Percentiles rank a stretch among this genome's conserved stretches.
These are phyloP conservation scores for Synanthedon andrenaeformis DNA, from an alignment of 2,888 invertebrate genomes.

Conservation along the genomic window DNA sequence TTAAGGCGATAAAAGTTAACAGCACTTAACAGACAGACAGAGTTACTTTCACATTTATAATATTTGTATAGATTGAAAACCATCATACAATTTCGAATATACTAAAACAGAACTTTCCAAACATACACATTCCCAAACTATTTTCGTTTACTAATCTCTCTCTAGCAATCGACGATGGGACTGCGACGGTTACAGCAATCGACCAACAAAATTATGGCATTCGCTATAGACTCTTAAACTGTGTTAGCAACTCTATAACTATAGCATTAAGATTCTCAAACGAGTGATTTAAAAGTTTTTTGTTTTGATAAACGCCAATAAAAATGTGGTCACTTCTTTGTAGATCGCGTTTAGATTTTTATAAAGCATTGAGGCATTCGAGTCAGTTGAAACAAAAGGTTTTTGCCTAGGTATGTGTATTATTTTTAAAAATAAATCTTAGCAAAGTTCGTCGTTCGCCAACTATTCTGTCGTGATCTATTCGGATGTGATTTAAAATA, in stretches of 20 bases:
- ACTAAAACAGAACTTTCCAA: slow-evolving; percentile 6
- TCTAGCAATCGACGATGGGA: slow-evolving; percentile 13
- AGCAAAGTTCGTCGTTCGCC: slow-evolving; percentile 46
- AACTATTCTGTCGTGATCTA: slow-evolving; percentile 50
- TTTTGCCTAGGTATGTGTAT: slow-evolving; percentile 26
- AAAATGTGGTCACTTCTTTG: not conserved
- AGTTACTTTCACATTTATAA: no score
- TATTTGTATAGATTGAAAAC: no score
- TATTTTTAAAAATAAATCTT: slow-evolving; percentile 58
- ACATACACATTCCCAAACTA: slow-evolving; percentile 9
- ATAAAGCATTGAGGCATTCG: slow-evolving; percentile 10
- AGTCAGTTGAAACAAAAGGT: slow-evolving; percentile 45
- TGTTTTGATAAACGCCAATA: not conserved
- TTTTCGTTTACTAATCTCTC: slow-evolving; percentile 14
- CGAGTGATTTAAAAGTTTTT: no score
- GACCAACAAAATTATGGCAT: not conserved
- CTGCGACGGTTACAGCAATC: not conserved
- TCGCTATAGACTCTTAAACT: not conserved
- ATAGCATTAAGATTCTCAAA: slow-evolving; percentile 4
- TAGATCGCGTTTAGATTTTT: slow-evolving; percentile 10
- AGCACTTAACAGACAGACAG: no score
- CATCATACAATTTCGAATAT: not conserved
- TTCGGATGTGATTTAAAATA: slow-evolving; percentile 47
- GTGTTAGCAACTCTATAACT: not conserved
- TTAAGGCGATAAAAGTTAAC: no score